Conservation (phyloP, 2,888 invertebrate genomes). For the Tachina fera region DNA sequence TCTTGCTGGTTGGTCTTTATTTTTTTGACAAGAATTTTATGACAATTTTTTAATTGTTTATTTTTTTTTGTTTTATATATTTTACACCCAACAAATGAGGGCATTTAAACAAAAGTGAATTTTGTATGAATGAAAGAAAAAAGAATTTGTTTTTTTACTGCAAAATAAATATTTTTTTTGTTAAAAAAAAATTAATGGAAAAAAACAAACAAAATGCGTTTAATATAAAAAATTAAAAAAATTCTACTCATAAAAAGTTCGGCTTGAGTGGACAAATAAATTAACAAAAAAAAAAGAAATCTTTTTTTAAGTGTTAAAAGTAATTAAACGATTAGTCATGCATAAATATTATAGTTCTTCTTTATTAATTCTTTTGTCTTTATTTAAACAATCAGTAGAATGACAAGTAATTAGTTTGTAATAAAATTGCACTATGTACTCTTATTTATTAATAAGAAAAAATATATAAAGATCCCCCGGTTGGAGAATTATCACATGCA, state of each 20-base stretch:
- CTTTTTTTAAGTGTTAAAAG: not conserved
- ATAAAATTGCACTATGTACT: not conserved
- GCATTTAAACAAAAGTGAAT: slow-evolving; percentile 51
- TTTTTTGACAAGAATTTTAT: slow-evolving; percentile 26
- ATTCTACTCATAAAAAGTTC: not conserved
- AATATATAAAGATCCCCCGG: too few relatives aligned
- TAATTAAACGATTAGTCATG: slow-evolving; percentile 41
- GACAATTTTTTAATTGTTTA: slow-evolving; percentile 37
- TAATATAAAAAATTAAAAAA: slow-evolving; percentile 3
- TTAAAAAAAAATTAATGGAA: slow-evolving; percentile 5
- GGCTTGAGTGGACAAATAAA: slow-evolving; percentile 21
- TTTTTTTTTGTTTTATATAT: not conserved
- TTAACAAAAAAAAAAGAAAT: not conserved
- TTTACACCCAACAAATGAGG: slow-evolving; percentile 26
- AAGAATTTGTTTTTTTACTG: slow-evolving; percentile 13
- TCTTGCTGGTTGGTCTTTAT: not conserved
- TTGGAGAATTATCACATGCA: too few relatives aligned
- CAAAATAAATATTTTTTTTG: slow-evolving; percentile 48
- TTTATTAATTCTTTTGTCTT: slow-evolving; percentile 19
- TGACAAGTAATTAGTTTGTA: not conserved
- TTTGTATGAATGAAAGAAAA: slow-evolving; percentile 16
- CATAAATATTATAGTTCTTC: slow-evolving; percentile 7
- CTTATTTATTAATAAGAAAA: too few relatives aligned
- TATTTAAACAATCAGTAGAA: not conserved
- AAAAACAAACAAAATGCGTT: slow-evolving; percentile 8